Evolutionary conservation across 1,140 invertebrate genomes (phyloP), one percentile per base, ranked within the genome.

Genomic region (Drosophila subpulchrella): DNA sequence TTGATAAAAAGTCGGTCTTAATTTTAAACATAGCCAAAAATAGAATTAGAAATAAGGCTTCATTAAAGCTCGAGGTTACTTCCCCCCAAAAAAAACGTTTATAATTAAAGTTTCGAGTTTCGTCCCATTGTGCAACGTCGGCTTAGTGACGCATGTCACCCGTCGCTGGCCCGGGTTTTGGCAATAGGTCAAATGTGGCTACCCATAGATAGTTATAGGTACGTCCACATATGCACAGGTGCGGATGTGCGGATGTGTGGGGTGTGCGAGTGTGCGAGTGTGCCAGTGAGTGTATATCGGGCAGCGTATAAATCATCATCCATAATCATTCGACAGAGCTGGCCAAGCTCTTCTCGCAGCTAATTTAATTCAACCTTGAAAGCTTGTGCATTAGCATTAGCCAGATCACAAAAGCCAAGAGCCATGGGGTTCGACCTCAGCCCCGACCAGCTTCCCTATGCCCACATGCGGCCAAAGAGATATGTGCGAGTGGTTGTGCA

Each of bases 291-390:
- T 62, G 65, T 71, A 72, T 72, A 70, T 65, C 53, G 60, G 73
- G 61, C 46, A 66, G 48, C 47, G 62, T 67, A 39, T 76, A 76
- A 58, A 76, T 67, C 73, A 75, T 76, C 73, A 76, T 57, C 61
- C 73, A 76, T 66, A 57, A 67, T 76, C 73, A 67, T 76, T 75
- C 61, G 38, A 76, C 55, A 56, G 42, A 71, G 68, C 53, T 71
- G 66, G 53, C 59, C 55, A 50, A 55, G 80, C 54, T 83, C 61
- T 66, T 75, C 70, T 59, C 72, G 80, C 72, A 70, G 65, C 72
- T 85, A 80, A 84, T 84, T 84, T 63, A 80, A 77, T 70, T 63
- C 79, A 76, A 82, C 82, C 82, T 85, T 85, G 78, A 86, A 88
- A 72, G 61, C 58, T 72, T 85, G 78, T 78, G 73, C 68, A 85